These are phyloP conservation scores for Alauda arvensis DNA, from an alignment of 2,797 vertebrate species.

Conservation along the genomic window DNA sequence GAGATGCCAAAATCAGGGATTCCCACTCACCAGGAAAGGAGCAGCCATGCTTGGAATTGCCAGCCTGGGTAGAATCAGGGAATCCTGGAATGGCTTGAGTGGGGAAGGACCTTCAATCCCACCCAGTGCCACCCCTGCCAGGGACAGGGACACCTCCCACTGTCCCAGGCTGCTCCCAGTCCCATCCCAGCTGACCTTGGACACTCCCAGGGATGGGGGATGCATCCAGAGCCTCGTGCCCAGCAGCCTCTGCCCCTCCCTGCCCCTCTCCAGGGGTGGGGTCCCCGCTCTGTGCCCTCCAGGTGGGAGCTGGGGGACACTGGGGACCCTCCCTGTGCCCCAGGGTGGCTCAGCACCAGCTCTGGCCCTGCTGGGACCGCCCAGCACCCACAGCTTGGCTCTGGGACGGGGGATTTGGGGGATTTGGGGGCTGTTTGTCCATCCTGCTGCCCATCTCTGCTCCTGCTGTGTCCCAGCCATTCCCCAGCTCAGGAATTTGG, in stretches of 20 bases:
- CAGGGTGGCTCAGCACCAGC: background rate
- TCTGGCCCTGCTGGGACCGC: background rate
- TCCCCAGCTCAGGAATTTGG: background rate
- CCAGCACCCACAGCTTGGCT: background rate
- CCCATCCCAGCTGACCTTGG: rapidly evolving
- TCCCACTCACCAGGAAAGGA: background rate
- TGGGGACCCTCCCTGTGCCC: background rate
- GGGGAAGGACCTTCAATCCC: background rate
- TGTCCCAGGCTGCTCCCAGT: background rate
- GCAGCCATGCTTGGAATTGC: background rate
- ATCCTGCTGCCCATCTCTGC: rapidly evolving
- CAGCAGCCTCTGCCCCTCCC: background rate
- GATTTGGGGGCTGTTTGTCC: background rate
- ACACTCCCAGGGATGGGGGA: background rate
- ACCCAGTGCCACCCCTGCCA: background rate
- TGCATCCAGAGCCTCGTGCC: background rate
- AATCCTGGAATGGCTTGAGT: background rate
- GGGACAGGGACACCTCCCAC: background rate
- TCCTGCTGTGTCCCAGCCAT: background rate
- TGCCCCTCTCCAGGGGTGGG: background rate
- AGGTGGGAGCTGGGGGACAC: background rate
- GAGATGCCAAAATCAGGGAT: background rate
- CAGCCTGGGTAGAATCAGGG: background rate
- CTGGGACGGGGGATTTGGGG: background rate
- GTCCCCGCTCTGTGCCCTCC: background rate